Base-by-base conservation (phyloP, 2,888 invertebrate species). In the Drosophila vallismaia region DNA sequence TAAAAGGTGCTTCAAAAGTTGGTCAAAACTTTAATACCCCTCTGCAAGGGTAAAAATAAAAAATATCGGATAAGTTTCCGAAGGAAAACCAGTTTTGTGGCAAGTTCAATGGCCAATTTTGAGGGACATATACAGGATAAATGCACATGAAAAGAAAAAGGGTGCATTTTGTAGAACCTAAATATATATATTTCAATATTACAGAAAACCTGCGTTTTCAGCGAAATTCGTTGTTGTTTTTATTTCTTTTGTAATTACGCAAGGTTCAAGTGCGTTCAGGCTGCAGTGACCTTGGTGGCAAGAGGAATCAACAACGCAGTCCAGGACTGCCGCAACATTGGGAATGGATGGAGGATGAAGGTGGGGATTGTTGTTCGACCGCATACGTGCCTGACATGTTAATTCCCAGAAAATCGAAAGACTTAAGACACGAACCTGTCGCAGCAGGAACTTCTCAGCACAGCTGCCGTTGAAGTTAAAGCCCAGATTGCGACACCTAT, bases 341-440 rank as follows among this genome's bases (percentile, higher is more conserved):
- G 26, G 66, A 45, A 14, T 12, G 14, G n/a, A n/a, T n/a, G n/a
- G n/a, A 10, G 14, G 19, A 49, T 49, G 49, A 10, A 12, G 28
- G 46, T 53, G 45, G 53, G 67, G 45, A 64, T 56, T 60, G 63
- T 68, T 56, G 53, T 40, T 55, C 56, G 42, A 55, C 48, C 52
- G 49, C 49, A 58, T 58, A 73, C 71, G 73, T 71, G 75, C 51
- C 56, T 49, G 45, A 71, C 79, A 74, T 75, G 14, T 64, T 72
- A 72, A 83, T 78, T 66, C 59, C 51, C 62, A 31, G 59, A 50
- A 55, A 75, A 71, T 62, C 73, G 71, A 88, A 88, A 80, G 80
- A 88, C 88, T 88, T 84, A 89, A 86, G 88, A 71, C 73, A 89
- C 84, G 48, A 86, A 86, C 89, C 74, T 67, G 89, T 73, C 75